Evolutionary conservation across 2,113 vertebrate species (phyloP), one percentile per base, ranked within the genome.

Genomic region (Nibea coibor): DNA sequence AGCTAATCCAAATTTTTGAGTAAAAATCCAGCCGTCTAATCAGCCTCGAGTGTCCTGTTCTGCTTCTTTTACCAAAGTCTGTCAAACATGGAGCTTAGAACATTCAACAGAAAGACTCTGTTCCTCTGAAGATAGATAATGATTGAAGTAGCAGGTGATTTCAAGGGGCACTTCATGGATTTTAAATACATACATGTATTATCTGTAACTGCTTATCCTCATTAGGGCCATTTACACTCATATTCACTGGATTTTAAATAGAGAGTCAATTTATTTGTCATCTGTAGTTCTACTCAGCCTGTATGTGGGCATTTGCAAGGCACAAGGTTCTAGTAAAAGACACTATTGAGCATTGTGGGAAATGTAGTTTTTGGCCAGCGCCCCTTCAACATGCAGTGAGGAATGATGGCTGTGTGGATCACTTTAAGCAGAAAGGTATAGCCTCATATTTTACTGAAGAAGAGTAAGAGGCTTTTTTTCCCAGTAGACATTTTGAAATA

Each of bases 1-100:
- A 51, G 62, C 69, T 57, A 57, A 80, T 80, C 59, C 54, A 45
- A 17, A 64, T 65, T 72, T 72, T 67, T 66, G 17, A 80, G 58
- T 73, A 80, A 80, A 80, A 53, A 10, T 53, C n/a, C 56, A 48
- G 24, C 51, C 0, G 19, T 67, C 35, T 43, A n/a, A 28, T 65
- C 61, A 63, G 43, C 24, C 14, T 31, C 19, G 3, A 15, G 20
- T 22, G 47, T 70, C 48, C 20, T 51, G 1, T 11, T 73, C 9
- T 10, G 22, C 16, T 53, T 24, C 1, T 51, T 42, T 35, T 42
- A 51, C 9, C 2, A 42, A n/a, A 26, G 24, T 71, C n/a, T 8
- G 9, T 59, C 9, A 28, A n/a, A 54, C 31, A 47, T n/a, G 7
- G 24, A 61, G 14, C 24, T 62, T 22, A 61, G 43, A 35, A 5